Evolutionary conservation across 2,888 invertebrate genomes (phyloP).

Genomic region (Pocota personata): DNA sequence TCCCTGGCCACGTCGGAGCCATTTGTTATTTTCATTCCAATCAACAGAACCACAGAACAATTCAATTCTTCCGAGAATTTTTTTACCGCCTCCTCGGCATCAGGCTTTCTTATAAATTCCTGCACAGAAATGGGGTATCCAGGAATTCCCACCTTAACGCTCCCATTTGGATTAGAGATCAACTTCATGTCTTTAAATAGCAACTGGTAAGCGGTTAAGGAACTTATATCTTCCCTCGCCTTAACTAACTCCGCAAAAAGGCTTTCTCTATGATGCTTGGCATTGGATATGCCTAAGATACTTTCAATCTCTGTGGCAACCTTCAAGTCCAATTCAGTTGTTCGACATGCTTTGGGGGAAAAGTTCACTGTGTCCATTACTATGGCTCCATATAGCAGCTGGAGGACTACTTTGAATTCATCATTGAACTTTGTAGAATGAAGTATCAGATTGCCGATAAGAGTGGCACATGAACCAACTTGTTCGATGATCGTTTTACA

Average conservation of each 20-base stretch:
- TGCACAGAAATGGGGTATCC: slow-evolving; percentile 82
- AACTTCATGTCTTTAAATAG: slow-evolving; percentile 91
- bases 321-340: slow-evolving; percentile 86
- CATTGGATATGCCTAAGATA: slow-evolving; percentile 82
- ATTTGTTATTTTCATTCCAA: slow-evolving; percentile 86
- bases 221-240: slow-evolving; percentile 87
- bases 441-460: slow-evolving; percentile 86
- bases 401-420: slow-evolving; percentile 65
- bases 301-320: slow-evolving; percentile 85
- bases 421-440: slow-evolving; percentile 70
- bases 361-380: slow-evolving; percentile 92
- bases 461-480: slow-evolving; percentile 92
- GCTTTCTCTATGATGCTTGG: slow-evolving; percentile 79
- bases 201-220: slow-evolving; percentile 87
- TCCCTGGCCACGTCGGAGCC: slow-evolving; percentile 84
- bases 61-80: slow-evolving; percentile 83
- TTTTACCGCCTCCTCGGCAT: slow-evolving; percentile 83
- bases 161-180: slow-evolving; percentile 84
- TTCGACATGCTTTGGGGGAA: slow-evolving; percentile 86
- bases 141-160: slow-evolving; percentile 84
- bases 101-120: slow-evolving; percentile 77
- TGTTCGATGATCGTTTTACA: slow-evolving; percentile 78
- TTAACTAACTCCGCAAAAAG: slow-evolving; percentile 84
- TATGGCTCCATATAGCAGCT: slow-evolving; percentile 85
- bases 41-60: slow-evolving; percentile 84